Evolutionary conservation across 2,797 vertebrate species (phyloP).

Genomic region (Sebastes iracundus): DNA sequence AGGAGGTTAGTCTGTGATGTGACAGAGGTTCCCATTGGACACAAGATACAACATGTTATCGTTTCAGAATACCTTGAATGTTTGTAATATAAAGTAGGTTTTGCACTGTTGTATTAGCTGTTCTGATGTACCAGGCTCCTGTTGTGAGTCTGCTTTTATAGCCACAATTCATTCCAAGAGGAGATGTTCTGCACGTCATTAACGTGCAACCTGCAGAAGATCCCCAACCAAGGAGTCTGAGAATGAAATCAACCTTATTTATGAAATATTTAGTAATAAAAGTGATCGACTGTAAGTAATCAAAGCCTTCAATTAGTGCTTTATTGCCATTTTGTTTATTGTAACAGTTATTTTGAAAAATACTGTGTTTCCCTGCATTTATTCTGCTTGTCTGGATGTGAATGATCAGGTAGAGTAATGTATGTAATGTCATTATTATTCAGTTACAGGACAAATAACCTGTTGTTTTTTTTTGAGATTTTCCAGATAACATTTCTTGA

Average conservation of each 20-base stretch:
- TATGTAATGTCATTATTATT: neutral
- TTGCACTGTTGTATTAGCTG: slow-evolving; percentile 51
- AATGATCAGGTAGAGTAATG: too few species aligned
- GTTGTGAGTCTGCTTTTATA: slow-evolving; percentile 36
- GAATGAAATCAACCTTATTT: slow-evolving; percentile 23
- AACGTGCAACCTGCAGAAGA: neutral
- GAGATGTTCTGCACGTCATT: neutral
- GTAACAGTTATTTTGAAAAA: neutral
- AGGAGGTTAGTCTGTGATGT: neutral
- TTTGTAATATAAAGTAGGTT: slow-evolving; percentile 38
- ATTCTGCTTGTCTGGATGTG: neutral
- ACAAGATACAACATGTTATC: neutral
- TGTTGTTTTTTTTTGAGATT: neutral
- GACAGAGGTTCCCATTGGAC: slow-evolving; percentile 7
- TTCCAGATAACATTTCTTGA: neutral
- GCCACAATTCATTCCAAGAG: neutral
- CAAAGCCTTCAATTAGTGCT: neutral
- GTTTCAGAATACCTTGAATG: slow-evolving; percentile 10
- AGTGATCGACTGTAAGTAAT: neutral
- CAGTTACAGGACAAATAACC: neutral
- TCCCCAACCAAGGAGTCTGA: neutral
- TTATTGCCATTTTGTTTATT: neutral
- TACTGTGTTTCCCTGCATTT: neutral
- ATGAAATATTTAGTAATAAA: slow-evolving; percentile 66
- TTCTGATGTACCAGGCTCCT: slow-evolving; percentile 2